phyloP scores from a whole-genome alignment of 1,140 invertebrate species.

The Drosophila equinoxialis region DNA sequence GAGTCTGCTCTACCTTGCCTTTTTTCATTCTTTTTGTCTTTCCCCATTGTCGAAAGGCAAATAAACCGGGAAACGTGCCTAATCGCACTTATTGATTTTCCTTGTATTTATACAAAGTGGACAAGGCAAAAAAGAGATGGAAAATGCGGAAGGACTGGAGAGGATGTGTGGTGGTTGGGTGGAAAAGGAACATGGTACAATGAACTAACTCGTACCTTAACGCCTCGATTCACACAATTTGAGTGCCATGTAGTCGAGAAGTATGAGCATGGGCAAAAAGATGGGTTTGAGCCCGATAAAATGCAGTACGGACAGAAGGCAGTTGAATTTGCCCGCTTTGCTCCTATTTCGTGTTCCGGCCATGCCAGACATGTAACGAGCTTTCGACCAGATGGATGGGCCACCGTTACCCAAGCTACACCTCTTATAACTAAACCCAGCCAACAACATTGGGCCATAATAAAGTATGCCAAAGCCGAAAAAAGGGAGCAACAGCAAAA shows the following conservation, averaged over 20 bases:
- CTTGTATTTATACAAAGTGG: constrained; percentile 71
- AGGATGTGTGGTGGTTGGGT: background rate
- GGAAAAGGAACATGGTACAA: constrained; percentile 63
- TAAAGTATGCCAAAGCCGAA: constrained; percentile 68
- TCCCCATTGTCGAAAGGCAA: constrained; percentile 62
- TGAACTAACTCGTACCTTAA: constrained; percentile 82
- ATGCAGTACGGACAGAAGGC: constrained; percentile 51
- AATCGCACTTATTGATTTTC: constrained; percentile 79
- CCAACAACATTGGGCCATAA: constrained; percentile 56
- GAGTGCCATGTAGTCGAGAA: constrained; percentile 72
- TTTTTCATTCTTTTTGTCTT: constrained; percentile 5
- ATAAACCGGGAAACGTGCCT: constrained; percentile 77
- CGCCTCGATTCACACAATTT: constrained; percentile 81
- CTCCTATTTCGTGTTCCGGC: constrained; percentile 61
- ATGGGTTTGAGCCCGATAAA: constrained; percentile 53
- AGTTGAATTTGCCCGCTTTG: constrained; percentile 10
- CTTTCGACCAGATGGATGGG: constrained; percentile 75
- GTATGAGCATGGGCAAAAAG: constrained; percentile 68
- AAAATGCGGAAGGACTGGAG: background rate
- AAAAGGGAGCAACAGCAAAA: constrained; percentile 16
- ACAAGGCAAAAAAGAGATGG: constrained; percentile 17
- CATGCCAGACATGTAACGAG: constrained; percentile 72
- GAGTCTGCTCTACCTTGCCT: background rate
- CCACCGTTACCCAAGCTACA: constrained; percentile 32
- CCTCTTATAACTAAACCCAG: constrained; percentile 34